These are phyloP conservation scores for Troglohyphantes excavatus DNA, from an alignment of 2,888 invertebrate genomes.

Conservation along the genomic window DNA sequence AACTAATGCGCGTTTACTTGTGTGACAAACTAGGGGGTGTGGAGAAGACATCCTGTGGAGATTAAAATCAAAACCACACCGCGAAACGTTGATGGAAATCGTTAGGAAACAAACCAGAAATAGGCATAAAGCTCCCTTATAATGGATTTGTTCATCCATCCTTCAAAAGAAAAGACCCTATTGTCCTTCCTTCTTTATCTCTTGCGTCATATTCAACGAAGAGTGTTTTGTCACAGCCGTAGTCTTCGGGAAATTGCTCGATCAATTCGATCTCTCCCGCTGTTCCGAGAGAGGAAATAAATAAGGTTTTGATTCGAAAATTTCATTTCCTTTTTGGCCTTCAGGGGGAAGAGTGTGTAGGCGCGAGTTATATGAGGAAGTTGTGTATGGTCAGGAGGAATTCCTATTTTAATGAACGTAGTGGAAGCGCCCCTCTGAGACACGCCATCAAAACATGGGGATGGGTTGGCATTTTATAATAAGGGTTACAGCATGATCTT, in stretches of 20 bases:
- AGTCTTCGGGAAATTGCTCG: conserved; percentile 2
- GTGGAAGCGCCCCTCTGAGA: neutral
- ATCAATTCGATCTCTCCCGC: conserved; percentile 27
- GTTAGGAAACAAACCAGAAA: neutral
- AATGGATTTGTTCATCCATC: conserved; percentile 18
- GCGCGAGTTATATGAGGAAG: conserved; percentile 18
- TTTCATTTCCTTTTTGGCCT: neutral
- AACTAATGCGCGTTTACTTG: conserved; percentile 13
- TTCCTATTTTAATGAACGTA: neutral
- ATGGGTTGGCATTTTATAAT: neutral
- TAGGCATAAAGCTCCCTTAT: neutral
- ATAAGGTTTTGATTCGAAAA: neutral
- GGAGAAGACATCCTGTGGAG: neutral
- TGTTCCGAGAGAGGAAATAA: conserved; percentile 28
- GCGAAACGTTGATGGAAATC: conserved; percentile 26
- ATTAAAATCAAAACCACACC: conserved; percentile 11
- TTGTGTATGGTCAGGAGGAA: conserved; percentile 21
- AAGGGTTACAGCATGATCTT: neutral
- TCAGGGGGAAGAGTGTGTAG: too few relatives aligned
- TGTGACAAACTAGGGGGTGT: neutral
- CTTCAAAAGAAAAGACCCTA: neutral
- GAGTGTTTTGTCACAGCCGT: conserved; percentile 3
- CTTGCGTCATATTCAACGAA: conserved; percentile 26
- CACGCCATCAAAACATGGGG: neutral
- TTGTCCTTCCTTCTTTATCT: neutral